phyloP scores from a whole-genome alignment of 2,797 vertebrate species.

The Sciurus carolinensis region DNA sequence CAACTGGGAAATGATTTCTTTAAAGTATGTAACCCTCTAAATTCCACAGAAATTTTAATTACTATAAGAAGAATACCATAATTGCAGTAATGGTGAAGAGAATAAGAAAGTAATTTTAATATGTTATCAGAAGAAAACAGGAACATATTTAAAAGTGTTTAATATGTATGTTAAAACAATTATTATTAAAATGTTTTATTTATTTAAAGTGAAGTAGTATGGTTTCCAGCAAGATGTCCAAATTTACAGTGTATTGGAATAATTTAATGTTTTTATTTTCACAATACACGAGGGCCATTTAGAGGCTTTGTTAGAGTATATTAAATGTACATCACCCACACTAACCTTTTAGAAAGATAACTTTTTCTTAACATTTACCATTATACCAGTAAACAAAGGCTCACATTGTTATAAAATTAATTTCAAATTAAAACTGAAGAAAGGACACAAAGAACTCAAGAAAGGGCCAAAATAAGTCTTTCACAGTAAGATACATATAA shows the following conservation, averaged over 20 bases:
- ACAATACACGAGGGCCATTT: background rate
- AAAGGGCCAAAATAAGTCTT: background rate
- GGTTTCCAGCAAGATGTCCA: background rate
- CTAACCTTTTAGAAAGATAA: constrained; percentile 39
- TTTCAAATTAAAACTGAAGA: constrained; percentile 25
- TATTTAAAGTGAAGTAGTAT: constrained; percentile 54
- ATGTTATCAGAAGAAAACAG: constrained; percentile 4
- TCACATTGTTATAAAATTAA: constrained; percentile 3
- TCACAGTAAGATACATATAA: background rate
- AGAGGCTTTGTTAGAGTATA: background rate
- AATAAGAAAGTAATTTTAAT: constrained; percentile 27
- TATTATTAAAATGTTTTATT: constrained; percentile 34
- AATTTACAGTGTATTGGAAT: background rate
- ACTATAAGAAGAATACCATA: constrained; percentile 20
- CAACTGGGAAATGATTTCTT: background rate
- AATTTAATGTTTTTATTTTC: constrained; percentile 51
- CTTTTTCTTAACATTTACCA: background rate
- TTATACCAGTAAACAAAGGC: background rate
- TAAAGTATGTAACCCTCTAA: constrained; percentile 54
- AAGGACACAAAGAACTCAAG: background rate
- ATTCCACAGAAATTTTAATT: constrained; percentile 48
- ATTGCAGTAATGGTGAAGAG: constrained; percentile 32
- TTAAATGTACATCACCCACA: background rate
- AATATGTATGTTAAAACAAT: constrained; percentile 44
- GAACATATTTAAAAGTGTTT: constrained; percentile 33